Conservation (phyloP, 2,797 vertebrate species). For the Esox lucius region DNA sequence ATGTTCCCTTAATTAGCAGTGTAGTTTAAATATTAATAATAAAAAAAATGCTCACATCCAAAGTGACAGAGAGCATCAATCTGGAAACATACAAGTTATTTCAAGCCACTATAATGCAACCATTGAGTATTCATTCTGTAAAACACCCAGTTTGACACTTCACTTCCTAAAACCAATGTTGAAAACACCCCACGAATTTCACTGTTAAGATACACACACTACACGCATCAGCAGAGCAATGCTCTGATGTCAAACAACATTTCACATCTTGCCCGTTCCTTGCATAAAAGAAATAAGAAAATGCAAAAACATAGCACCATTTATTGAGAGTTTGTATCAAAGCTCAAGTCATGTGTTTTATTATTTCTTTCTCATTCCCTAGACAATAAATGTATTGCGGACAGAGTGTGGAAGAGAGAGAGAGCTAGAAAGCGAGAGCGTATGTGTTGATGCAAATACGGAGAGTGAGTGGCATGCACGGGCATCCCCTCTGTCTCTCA, state of each 20-base stretch:
- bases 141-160: too few relatives aligned
- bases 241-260: slow-evolving; percentile 47
- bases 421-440: slow-evolving; percentile 8
- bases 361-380: slow-evolving; percentile 35
- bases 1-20: too few relatives aligned
- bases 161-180: too few relatives aligned
- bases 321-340: slow-evolving; percentile 58
- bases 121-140: too few relatives aligned
- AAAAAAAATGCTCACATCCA: too few relatives aligned
- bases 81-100: too few relatives aligned
- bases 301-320: slow-evolving; percentile 27
- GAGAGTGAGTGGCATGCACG: slow-evolving; percentile 69
- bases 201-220: slow-evolving; percentile 15
- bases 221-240: neutral
- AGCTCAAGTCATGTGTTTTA: slow-evolving; percentile 47
- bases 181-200: too few relatives aligned
- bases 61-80: too few relatives aligned
- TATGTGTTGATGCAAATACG: slow-evolving; percentile 53
- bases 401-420: slow-evolving; percentile 23
- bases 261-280: slow-evolving; percentile 55
- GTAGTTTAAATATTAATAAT: too few relatives aligned
- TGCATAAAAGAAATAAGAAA: slow-evolving; percentile 27
- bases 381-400: slow-evolving; percentile 50
- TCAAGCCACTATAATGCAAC: too few relatives aligned
- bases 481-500: slow-evolving; percentile 71